Base-by-base conservation (phyloP, 2,113 vertebrate species). In the Marmota monax region DNA sequence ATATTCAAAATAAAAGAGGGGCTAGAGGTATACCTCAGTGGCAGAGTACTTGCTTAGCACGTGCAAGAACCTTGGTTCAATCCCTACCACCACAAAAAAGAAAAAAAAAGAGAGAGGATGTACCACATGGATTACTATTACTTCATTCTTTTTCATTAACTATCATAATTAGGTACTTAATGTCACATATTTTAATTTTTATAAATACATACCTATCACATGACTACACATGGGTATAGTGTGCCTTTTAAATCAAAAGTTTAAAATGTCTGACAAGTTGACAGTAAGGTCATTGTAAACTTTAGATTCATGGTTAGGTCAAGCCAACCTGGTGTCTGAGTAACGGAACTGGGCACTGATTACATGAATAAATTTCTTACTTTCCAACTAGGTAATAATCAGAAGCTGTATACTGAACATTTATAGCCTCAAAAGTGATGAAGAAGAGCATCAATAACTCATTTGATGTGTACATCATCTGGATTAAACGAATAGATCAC, bases 291-390 rank as follows among this genome's bases (percentile, higher is more conserved):
- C 91, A 82, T 61, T 85, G 29, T 84, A 94, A 91, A 95, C 74
- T 80, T 90, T 56, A 94, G 85, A 96, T 85, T 85, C 89, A 82
- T n/a, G n/a, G 67, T 67, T 85, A 92, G 67, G 96, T 96, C 93
- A 94, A 96, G 80, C 5, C 37, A 95, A 92, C 51, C 88, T 87
- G 37, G 56, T 70, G 37, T 83, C 45, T 88, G 39, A 92, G 39
- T 90, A 73, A 94, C 61, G n/a, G 51, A 87, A 86, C 32, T 83
- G 83, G 29, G 56, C 48, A 88, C 42, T 69, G 20, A 80, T 34
- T 78, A 61, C 58, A 85, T 82, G 73, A 93, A 65, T 58, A 96
- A 86, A 58, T 95, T 83, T 90, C 91, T 95, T 39, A 87, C 63
- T 95, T 69, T 95, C 78, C 63, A 70, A 90, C 22, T 32, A 74